Base-by-base conservation (phyloP, 92 coral and sea anemone species). In the Zoanthus gigantus region DNA sequence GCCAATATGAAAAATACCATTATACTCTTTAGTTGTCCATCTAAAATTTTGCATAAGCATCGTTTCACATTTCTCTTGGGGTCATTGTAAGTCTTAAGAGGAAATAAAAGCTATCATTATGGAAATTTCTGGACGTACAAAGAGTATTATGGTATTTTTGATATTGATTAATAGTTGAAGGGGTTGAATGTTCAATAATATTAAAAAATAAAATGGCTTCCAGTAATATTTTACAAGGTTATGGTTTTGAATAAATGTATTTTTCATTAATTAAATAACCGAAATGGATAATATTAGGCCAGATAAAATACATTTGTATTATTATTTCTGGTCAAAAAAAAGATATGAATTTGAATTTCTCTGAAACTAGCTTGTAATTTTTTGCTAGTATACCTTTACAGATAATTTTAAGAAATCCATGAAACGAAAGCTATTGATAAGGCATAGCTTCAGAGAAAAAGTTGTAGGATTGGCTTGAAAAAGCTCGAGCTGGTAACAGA, bases 401-500 rank as follows among this genome's bases (percentile, higher is more conserved):
- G 69, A 61, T 61, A 61, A 61, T 61, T 61, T 61, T 61, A 61
- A 61, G 30, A 61, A 61, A 61, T 61, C 29, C 69, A 61, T 61
- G 69, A 61, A 61, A 61, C 69, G 69, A 61, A 61, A 61, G 69
- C 69, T 61, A 61, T 61, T 61, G 69, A 61, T 61, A 61, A 16
- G 69, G 69, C 69, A 61, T 61, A 61, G 69, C 69, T 61, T 61
- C 69, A 61, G 69, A 61, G 69, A 61, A 61, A 61, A 60, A 60
- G 67, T 60, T 60, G 29, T 60, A 60, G 67, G 67, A 60, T 60
- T 16, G 67, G 67, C 67, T 60, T 60, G 67, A 60, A 60, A 60
- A 61, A 61, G 69, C 69, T n/a, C 17, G 69, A 61, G 69, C 69
- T 61, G 69, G 69, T 61, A 61, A 61, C 28, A 61, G 69, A 61